These are phyloP conservation scores for Apteryx mantelli DNA, from an alignment of 2,113 vertebrate genomes.

Conservation along the genomic window DNA sequence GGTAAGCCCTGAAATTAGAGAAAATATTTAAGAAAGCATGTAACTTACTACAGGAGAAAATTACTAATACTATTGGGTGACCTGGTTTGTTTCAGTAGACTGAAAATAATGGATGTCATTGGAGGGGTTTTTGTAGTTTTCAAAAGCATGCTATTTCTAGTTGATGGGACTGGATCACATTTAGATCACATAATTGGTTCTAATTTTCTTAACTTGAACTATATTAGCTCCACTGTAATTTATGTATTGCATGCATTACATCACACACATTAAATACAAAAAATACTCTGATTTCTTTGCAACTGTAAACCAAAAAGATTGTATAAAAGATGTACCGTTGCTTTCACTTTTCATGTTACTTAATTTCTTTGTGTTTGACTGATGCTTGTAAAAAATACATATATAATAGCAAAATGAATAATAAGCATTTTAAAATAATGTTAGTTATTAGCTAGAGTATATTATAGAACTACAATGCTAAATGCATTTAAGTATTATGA, in stretches of 20 bases:
- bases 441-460: background rate
- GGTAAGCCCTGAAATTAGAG: background rate
- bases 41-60: background rate
- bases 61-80: background rate
- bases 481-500: background rate
- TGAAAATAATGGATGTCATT: background rate
- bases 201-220: background rate
- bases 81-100: background rate
- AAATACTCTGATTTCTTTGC: background rate
- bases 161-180: background rate
- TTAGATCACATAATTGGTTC: background rate
- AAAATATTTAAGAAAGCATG: background rate
- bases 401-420: background rate
- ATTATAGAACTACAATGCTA: background rate
- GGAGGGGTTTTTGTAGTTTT: background rate
- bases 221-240: background rate
- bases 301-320: background rate
- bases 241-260: background rate
- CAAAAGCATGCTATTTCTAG: background rate
- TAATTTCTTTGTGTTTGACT: background rate
- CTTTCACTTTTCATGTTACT: background rate
- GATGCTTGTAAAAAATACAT: background rate
- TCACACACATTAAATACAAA: background rate
- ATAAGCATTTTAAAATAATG: background rate
- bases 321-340: background rate